A percentile compares a stretch with the other conserved stretches of the same genome.
phyloP scores from a whole-genome alignment of 2,797 vertebrate species.

The Erethizon dorsatum region DNA sequence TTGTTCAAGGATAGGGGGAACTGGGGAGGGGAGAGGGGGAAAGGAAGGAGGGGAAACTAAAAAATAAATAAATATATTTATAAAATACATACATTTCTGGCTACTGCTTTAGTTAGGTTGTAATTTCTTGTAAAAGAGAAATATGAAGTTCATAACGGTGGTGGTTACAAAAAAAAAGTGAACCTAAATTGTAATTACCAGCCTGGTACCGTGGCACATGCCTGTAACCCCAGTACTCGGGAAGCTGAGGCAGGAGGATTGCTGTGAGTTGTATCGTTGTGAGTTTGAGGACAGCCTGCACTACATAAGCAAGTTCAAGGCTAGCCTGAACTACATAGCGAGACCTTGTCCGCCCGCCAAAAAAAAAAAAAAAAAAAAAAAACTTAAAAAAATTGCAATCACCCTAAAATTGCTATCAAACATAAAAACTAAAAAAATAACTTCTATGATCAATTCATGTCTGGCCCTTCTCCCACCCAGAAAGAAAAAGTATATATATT shows the following conservation, averaged over 20 bases:
- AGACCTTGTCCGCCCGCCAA: too few species aligned
- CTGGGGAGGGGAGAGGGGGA: not conserved
- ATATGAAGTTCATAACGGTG: not conserved
- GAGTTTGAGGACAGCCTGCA: not conserved
- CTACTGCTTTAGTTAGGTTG: not conserved
- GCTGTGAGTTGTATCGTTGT: not conserved
- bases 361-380: not conserved
- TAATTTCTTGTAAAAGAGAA: not conserved
- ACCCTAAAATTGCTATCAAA: constrained; percentile 11
- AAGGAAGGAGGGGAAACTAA: not conserved
- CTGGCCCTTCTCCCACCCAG: not conserved
- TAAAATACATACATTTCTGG: not conserved
- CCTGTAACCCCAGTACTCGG: not conserved
- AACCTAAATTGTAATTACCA: not conserved
- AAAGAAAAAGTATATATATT: not conserved
- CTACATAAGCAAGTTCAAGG: too few species aligned
- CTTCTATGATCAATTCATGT: not conserved
- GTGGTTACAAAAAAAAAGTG: not conserved
- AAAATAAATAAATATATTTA: not conserved
- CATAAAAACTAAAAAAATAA: constrained; percentile 8
- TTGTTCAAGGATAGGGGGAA: not conserved
- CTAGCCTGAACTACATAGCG: too few species aligned
- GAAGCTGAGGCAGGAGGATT: not conserved
- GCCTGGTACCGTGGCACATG: too few species aligned
- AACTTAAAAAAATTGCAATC: not conserved